Base-by-base conservation (phyloP, 2,113 vertebrate genomes). In the Telmatochromis sp. region DNA sequence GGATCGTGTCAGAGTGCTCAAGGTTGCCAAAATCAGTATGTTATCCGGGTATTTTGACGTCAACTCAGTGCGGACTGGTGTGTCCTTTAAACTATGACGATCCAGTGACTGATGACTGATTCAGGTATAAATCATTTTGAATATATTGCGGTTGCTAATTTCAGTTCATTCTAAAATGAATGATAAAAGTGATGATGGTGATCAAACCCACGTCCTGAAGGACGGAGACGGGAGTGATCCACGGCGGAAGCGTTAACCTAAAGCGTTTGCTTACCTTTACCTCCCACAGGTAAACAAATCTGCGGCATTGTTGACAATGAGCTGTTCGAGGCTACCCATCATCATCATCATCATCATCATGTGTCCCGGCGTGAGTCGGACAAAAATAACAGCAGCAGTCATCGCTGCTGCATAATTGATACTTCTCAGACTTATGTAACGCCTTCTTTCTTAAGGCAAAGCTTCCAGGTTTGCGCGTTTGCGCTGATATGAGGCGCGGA, bases 201-300 rank as follows among this genome's bases (percentile, higher is more conserved):
- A n/a, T 17, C 13, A 79, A 49, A 40, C 19, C 57, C 31, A 60
- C 19, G 33, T 40, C 7, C 49, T 21, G 55, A 4, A 35, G 51
- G 57, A 21, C 17, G 19, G 80, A 58, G 1, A 26, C 23, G 40
- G 57, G 31, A 54, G 28, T 23, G 53, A 73, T 40, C 79, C 65
- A 73, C 6, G 13, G 75, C 33, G 65, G 82, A 80, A 80, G 60
- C 87, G 45, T 58, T 33, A 84, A 83, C 82, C 80, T 33, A 19
- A 83, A 73, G 42, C 40, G 23, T 11, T 5, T 85, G 83, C 51
- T 88, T 83, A 85, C 75, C 40, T 89, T 58, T n/a, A 57, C 58
- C 88, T 60, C 70, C 85, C 45, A 58, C 83, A 73, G 78, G 73
- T 90, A 89, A 94, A 90, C 51, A 91, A 84, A 83, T 26, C 7